A percentile compares a stretch with the other conserved stretches of the same genome.
Conservation (phyloP, 2,113 vertebrate genomes). For the Megatriorchis doriae region DNA sequence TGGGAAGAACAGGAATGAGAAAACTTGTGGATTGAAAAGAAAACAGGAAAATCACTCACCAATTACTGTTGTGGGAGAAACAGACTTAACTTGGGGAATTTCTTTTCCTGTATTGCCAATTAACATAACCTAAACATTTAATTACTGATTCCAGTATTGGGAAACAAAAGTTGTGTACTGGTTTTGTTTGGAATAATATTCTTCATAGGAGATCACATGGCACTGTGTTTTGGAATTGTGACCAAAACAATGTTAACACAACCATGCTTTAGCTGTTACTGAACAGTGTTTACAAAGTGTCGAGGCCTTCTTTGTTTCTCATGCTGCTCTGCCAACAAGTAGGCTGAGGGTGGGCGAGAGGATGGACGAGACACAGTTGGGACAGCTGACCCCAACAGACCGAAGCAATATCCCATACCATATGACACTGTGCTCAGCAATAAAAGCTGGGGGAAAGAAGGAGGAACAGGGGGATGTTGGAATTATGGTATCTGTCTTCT, state of each 20-base stretch:
- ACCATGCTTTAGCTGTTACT: background rate
- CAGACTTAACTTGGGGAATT: background rate
- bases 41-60: background rate
- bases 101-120: background rate
- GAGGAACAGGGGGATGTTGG: rapidly evolving
- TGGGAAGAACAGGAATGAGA: background rate
- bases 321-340: background rate
- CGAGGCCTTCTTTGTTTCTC: background rate
- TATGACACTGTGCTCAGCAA: background rate
- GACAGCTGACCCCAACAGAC: background rate
- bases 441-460: background rate
- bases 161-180: background rate
- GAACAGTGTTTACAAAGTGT: background rate
- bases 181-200: background rate
- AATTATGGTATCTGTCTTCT: background rate
- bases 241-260: background rate
- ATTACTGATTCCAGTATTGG: background rate
- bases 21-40: background rate
- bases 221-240: background rate
- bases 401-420: background rate
- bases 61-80: background rate
- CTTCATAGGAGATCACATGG: background rate
- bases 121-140: background rate
- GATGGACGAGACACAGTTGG: background rate
- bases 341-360: background rate